Base-by-base conservation (phyloP, 1,140 invertebrate genomes). In the Scaptomyza pallida region DNA sequence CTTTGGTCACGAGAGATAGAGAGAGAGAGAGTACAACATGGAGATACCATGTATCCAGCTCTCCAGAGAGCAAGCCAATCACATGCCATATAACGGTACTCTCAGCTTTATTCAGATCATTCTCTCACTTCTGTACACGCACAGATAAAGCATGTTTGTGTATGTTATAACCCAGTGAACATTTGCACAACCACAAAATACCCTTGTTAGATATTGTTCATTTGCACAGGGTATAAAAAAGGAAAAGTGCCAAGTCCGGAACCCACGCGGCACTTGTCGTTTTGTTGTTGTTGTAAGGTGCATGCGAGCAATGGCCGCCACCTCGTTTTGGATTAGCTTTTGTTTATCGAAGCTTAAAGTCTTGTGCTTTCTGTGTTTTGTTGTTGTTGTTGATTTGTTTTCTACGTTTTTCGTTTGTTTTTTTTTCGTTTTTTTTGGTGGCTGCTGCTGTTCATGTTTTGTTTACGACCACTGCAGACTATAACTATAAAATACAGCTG, bases 401-500 rank as follows among this genome's bases (percentile, higher is more conserved):
- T 69, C 63, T 69, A 69, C 50, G 65, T n/a, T n/a, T n/a, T 35
- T 44, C n/a, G 59, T 50, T 40, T 41, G 12, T 19, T 16, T 33
- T 35, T 44, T 16, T 67, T 50, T 40, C 30, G 12, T 16, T 50
- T 48, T 8, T 9, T 15, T n/a, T 35, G 43, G 12, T 37, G 33
- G 26, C 9, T 54, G 30, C n/a, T 45, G 40, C 19, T 51, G 45
- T 23, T 43, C 43, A 23, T 62, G 30, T 40, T 62, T 62, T 62
- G 59, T 69, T 69, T 69, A 69, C 50, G 65, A 69, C 26, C 50
- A 62, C 48, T 62, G 59, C 65, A 62, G 65, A 69, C 65, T 9
- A 30, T 30, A 62, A 55, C 65, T 69, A 62, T 69, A 69, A 69
- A 69, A 69, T 60, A 54, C 65, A 62, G 59, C 57, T 54, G 59